phyloP scores from a whole-genome alignment of 2,113 vertebrate species.

The Phyllostomus hastatus region DNA sequence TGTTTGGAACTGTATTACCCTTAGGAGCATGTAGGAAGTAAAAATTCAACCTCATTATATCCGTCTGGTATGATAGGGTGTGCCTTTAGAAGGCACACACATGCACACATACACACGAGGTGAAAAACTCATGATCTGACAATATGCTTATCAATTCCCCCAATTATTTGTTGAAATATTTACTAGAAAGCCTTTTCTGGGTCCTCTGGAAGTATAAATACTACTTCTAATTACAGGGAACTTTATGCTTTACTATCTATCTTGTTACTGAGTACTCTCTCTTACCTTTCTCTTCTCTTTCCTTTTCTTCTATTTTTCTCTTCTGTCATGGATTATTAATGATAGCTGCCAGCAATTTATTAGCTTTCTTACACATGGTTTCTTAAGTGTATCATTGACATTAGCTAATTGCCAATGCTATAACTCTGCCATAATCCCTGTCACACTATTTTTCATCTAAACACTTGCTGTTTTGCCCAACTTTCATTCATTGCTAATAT shows the following conservation, averaged over 20 bases:
- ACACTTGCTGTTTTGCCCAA: background rate
- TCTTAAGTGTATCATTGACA: constrained; percentile 46
- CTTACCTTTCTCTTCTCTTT: background rate
- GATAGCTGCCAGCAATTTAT: constrained; percentile 37
- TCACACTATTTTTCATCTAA: background rate
- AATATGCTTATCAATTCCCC: background rate
- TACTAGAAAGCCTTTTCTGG: background rate
- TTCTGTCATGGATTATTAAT: constrained; percentile 54
- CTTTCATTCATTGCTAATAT: constrained; percentile 18
- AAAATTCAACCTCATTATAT: background rate
- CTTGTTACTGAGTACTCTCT: background rate
- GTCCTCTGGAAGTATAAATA: background rate
- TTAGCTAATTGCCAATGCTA: constrained; percentile 41
- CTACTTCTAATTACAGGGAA: constrained; percentile 17
- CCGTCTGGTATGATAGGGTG: background rate
- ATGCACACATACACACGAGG: background rate
- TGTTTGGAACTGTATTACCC: background rate
- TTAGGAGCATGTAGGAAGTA: background rate
- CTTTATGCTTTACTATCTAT: background rate
- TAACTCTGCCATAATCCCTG: background rate
- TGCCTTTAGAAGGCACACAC: background rate
- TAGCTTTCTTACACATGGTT: constrained; percentile 20
- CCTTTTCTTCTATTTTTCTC: background rate
- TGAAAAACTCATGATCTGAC: background rate
- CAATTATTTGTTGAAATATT: background rate